Evolutionary conservation across 1,140 invertebrate species (phyloP).

Genomic region (Panagrolaimus sp.): DNA sequence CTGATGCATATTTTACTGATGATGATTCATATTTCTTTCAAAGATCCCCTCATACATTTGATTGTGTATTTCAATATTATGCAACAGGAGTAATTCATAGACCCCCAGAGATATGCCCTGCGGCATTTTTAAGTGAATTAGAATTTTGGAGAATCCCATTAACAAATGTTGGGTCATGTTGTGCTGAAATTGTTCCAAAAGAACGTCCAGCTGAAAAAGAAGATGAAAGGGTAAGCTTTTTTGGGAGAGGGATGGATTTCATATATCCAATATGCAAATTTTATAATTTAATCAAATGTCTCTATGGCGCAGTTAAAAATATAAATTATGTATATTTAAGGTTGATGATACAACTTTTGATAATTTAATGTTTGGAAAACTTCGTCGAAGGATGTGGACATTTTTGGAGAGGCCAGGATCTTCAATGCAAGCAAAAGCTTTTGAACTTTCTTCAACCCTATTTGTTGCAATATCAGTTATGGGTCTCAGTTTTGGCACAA

Average conservation of each 20-base stretch:
- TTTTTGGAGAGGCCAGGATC: constrained; percentile 57
- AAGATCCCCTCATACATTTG: constrained; percentile 52
- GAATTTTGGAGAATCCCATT: constrained; percentile 57
- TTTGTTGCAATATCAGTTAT: constrained; percentile 59
- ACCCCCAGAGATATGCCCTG: constrained; percentile 55
- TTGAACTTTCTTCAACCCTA: constrained; percentile 56
- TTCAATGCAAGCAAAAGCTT: constrained; percentile 57
- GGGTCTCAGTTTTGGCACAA: constrained; percentile 57
- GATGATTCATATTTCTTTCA: constrained; percentile 54
- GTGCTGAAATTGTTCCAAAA: constrained; percentile 50
- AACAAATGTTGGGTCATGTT: constrained; percentile 53
- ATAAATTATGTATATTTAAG: constrained; percentile 20
- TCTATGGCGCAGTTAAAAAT: too few species aligned
- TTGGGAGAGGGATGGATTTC: not conserved
- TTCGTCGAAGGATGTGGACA: constrained; percentile 57
- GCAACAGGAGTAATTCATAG: constrained; percentile 55
- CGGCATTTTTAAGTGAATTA: constrained; percentile 53
- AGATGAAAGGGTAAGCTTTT: constrained; percentile 40
- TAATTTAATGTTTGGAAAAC: constrained; percentile 51
- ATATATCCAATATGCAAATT: constrained; percentile 5
- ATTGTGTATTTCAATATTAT: constrained; percentile 56
- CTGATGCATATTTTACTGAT: constrained; percentile 49
- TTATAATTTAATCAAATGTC: too few species aligned
- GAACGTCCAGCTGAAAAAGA: constrained; percentile 46
- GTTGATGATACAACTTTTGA: constrained; percentile 57